Base-by-base conservation (phyloP, 2,888 invertebrate genomes). In the Ectobius pallidus region DNA sequence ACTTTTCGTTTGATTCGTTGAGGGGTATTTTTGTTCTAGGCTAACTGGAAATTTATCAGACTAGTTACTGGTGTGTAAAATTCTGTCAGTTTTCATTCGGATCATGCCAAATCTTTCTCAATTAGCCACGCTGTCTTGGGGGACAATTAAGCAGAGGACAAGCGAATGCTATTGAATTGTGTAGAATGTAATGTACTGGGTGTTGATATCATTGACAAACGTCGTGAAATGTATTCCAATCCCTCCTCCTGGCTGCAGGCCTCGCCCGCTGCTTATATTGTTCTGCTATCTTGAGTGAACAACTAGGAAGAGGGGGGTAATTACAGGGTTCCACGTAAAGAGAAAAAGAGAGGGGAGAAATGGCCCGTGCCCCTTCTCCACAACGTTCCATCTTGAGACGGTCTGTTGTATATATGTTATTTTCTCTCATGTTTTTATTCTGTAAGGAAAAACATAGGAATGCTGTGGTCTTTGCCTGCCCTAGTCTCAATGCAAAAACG, bases 381-480 rank as follows among this genome's bases (percentile, higher is more conserved):
- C 65, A 46, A 27, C 65, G 39, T 39, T 44, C 44, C 22, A 20
- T 42, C 65, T 65, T 25, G 39, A 63, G 63, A 42, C 39, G 39
- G 22, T 22, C 63, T 58, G 58, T n/a, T 63, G 65, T 44, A 65
- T 65, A 46, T 65, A 65, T 65, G 65, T 65, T 65, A 65, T 65
- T 65, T 65, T 65, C 65, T 65, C 42, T 65, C 44, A n/a, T 65
- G 65, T 65, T 65, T 65, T 65, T 65, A 65, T 65, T 65, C 65
- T 65, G 44, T 65, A 18, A 34, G 22, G 39, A 65, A 65, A 63
- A 65, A 46, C 65, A 65, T 65, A 44, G 65, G 65, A 65, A 65
- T 65, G 65, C 3, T 65, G 65, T 65, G 46, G 65, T 65, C 65
- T 65, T 65, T 65, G 22, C n/a, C 18, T 44, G 25, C n/a, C n/a